Percentiles rank a stretch among this genome's conserved stretches.
These are phyloP conservation scores for Conger conger DNA, from an alignment of 2,113 vertebrate genomes.

Conservation along the genomic window DNA sequence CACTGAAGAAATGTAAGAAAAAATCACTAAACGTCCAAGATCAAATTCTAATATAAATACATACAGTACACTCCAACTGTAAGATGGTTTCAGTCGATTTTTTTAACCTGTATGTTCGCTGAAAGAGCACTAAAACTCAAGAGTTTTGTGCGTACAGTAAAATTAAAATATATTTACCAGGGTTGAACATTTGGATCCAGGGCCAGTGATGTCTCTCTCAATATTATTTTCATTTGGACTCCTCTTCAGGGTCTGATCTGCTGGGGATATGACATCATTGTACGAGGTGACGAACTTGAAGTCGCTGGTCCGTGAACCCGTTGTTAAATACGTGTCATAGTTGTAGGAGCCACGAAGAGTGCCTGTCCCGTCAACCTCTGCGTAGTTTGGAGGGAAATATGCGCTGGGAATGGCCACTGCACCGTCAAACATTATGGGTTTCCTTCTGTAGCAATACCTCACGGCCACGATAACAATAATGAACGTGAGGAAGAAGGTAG, in stretches of 20 bases:
- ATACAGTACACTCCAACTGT: no score
- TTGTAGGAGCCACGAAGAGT: constrained; percentile 57
- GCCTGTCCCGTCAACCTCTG: constrained; percentile 57
- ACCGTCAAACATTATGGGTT: constrained; percentile 56
- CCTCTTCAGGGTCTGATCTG: constrained; percentile 20
- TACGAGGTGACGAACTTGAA: constrained; percentile 42
- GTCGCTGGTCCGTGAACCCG: constrained; percentile 56
- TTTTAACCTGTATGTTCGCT: no score
- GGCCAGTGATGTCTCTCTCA: neutral
- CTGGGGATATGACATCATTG: constrained; percentile 17
- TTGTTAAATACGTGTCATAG: constrained; percentile 58
- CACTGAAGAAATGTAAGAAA: no score
- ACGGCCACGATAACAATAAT: constrained; percentile 60
- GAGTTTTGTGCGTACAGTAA: no score
- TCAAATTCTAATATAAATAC: no score
- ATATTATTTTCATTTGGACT: neutral
- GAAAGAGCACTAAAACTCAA: no score
- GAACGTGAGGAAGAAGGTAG: constrained; percentile 56
- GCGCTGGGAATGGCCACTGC: constrained; percentile 55
- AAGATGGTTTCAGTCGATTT: no score
- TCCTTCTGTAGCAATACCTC: constrained; percentile 54
- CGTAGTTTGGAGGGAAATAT: constrained; percentile 59
- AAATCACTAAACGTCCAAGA: no score
- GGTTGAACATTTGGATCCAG: neutral
- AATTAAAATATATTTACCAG: neutral